Conservation (phyloP, 1,140 invertebrate genomes). For the Aphaenogaster rudis region DNA sequence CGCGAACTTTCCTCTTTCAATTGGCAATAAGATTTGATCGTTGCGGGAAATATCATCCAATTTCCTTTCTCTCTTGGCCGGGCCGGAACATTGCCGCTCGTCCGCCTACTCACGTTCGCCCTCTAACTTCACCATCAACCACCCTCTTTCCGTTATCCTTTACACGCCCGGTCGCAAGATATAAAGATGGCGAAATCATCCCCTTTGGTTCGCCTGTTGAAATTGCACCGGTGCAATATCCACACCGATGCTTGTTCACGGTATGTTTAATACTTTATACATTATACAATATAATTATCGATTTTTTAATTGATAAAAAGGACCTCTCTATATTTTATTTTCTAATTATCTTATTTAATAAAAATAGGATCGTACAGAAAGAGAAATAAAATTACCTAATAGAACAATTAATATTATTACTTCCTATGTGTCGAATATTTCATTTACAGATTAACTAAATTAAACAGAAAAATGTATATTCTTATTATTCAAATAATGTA, state of each 20-base stretch:
- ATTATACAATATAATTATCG: neutral
- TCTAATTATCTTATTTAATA: constrained; percentile 23
- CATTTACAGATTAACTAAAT: neutral
- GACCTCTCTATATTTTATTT: neutral
- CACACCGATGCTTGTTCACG: neutral
- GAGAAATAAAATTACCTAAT: neutral
- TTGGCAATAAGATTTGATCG: constrained; percentile 86
- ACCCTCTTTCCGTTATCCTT: constrained; percentile 50
- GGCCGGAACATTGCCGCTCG: constrained; percentile 69
- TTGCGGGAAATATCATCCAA: constrained; percentile 86
- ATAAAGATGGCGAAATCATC: constrained; percentile 56
- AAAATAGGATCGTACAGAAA: neutral
- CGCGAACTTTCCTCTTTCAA: constrained; percentile 85
- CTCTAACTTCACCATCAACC: constrained; percentile 70
- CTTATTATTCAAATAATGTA: constrained; percentile 11
- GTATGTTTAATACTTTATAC: neutral
- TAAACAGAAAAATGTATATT: constrained; percentile 13
- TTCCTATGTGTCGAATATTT: neutral
- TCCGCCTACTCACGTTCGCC: constrained; percentile 63
- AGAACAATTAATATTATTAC: neutral
- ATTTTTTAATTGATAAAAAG: constrained; percentile 3
- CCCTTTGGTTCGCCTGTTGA: constrained; percentile 21
- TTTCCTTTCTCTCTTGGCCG: constrained; percentile 81
- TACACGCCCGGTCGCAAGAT: constrained; percentile 55
- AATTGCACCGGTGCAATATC: constrained; percentile 38